Conservation (phyloP, 1,140 invertebrate genomes). For the Archivesica marissinica region DNA sequence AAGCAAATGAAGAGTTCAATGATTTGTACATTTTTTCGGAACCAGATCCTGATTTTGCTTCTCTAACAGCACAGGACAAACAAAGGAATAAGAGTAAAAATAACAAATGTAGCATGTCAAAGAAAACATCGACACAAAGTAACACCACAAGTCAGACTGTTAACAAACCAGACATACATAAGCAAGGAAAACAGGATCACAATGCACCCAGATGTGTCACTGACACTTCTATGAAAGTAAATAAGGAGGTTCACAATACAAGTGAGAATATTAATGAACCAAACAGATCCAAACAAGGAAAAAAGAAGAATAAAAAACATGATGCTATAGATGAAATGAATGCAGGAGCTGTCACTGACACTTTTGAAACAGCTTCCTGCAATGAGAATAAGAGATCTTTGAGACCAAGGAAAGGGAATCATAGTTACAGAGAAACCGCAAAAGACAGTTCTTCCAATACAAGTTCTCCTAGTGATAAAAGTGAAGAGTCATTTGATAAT, state of each 20-base stretch:
- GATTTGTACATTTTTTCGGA: conserved; percentile 1
- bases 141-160: background rate
- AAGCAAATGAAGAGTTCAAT: background rate
- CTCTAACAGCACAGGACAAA: background rate
- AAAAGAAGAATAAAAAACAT: background rate
- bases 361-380: too few relatives aligned
- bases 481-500: background rate
- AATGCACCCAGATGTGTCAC: too few relatives aligned
- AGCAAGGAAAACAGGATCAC: too few relatives aligned
- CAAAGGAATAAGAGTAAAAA: background rate
- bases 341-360: too few relatives aligned
- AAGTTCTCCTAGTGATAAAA: background rate
- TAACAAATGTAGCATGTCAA: background rate
- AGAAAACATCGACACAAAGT: background rate
- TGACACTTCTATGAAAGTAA: background rate
- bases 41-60: background rate
- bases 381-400: background rate
- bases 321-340: background rate
- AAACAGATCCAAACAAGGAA: background rate
- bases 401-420: background rate
- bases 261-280: background rate
- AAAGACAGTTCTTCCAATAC: background rate
- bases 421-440: background rate
- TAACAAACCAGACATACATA: background rate
- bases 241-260: background rate